Conservation (phyloP, 1,140 invertebrate species). For the Aricia agestis region DNA sequence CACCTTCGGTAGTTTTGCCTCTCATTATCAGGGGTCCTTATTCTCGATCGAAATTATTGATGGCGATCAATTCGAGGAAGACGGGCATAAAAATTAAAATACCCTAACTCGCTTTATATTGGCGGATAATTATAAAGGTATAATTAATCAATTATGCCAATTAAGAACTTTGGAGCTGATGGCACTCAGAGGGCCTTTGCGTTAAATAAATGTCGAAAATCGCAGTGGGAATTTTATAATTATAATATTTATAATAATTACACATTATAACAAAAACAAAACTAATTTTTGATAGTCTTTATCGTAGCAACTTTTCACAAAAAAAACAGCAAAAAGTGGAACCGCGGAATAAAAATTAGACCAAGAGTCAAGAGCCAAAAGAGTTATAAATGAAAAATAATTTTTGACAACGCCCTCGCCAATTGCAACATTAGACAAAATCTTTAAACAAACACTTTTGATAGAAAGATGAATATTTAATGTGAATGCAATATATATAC, state of each 20-base stretch:
- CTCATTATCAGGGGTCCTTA: neutral
- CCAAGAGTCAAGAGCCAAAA: neutral
- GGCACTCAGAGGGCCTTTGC: neutral
- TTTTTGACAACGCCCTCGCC: neutral
- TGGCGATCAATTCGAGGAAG: slow-evolving; percentile 13
- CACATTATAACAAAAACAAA: too few species aligned
- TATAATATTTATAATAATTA: too few species aligned
- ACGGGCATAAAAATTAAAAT: slow-evolving; percentile 21
- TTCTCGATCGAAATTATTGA: slow-evolving; percentile 12
- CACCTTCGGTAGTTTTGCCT: slow-evolving; percentile 9
- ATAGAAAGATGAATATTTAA: slow-evolving; percentile 17
- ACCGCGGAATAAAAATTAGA: neutral
- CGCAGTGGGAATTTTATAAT: too few species aligned
- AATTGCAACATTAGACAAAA: neutral
- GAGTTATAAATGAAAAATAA: neutral
- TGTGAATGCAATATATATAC: slow-evolving; percentile 26
- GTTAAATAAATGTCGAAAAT: neutral
- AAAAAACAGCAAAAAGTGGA: too few species aligned
- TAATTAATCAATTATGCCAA: slow-evolving; percentile 20
- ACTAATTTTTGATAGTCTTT: too few species aligned
- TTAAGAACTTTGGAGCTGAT: neutral
- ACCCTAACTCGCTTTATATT: slow-evolving; percentile 19
- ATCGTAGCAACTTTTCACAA: too few species aligned
- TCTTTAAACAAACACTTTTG: neutral
- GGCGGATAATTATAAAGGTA: slow-evolving; percentile 16